Base-by-base conservation (phyloP, 1,140 invertebrate species). In the Drosophila repletoides region DNA sequence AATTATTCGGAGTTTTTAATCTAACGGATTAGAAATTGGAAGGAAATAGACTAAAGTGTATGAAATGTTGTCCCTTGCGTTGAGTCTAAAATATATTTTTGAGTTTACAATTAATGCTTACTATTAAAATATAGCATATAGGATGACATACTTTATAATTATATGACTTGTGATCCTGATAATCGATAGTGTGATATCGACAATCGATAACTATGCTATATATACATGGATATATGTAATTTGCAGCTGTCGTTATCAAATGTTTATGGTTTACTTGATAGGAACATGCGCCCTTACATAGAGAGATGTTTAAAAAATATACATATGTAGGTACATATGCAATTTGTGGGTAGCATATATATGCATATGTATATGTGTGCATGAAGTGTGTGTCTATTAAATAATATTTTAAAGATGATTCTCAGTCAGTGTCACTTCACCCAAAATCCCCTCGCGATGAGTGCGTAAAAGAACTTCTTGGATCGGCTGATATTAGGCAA, bases 391-490 rank as follows among this genome's bases (percentile, higher is more conserved):
- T 53, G 43, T 69, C 41, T 46, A 72, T 74, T 49, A 40, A 66
- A 75, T 70, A 70, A 60, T 10, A 28, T 17, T 53, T 86, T 86
- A 86, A 48, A 86, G 76, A 86, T 86, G 80, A 72, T 86, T 80
- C 61, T 86, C 80, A 86, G 80, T 86, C 80, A 76, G 68, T 72
- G 66, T 56, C 48, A 70, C 41, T 59, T 80, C 75, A 52, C 28
- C 60, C 71, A 60, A 60, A 38, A 55, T 29, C 14, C 48, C 43
- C 28, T 66, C 51, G 48, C 65, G 63, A 28, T 67, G 68, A 41
- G 72, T 58, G 52, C 58, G 59, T 58, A 61, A 55, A 41, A 69
- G 51, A 64, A 67, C 58, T 56, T 79, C 71, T 7, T 67, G 56
- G 31, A 84, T 84, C 56, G 80, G 52, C 24, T 68, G 80, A 63